phyloP scores from a whole-genome alignment of 92 coral and sea anemone species.

The Porites divaricata region DNA sequence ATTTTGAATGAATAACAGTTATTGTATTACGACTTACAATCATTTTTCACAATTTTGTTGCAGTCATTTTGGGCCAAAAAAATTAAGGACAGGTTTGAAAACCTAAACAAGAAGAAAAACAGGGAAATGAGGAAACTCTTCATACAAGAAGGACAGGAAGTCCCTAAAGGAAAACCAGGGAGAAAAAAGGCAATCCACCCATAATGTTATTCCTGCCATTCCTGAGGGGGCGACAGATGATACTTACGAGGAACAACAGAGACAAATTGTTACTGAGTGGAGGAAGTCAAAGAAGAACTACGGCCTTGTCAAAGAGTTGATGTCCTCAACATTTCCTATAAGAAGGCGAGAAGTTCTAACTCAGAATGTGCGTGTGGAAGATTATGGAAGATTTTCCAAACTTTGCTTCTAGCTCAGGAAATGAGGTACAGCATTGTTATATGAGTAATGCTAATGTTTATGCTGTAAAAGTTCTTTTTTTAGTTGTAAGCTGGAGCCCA shows the following conservation, averaged over 20 bases:
- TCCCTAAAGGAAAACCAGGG: neutral
- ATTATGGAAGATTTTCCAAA: too few relatives aligned
- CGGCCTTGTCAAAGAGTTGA: too few relatives aligned
- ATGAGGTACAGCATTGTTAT: too few relatives aligned
- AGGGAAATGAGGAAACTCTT: neutral
- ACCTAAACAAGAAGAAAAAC: slow-evolving; percentile 5
- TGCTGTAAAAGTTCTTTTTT: too few relatives aligned
- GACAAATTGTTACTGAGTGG: neutral
- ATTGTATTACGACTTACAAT: too few relatives aligned
- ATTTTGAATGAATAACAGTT: too few relatives aligned
- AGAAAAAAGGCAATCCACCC: slow-evolving; percentile 1
- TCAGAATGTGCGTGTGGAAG: too few relatives aligned
- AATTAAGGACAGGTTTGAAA: neutral
- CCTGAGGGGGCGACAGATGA: neutral
- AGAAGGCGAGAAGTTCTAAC: too few relatives aligned
- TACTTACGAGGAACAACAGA: neutral
- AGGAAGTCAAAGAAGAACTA: neutral
- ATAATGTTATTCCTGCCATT: neutral
- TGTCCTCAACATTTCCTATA: too few relatives aligned
- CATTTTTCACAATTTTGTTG: neutral
- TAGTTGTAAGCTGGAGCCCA: too few relatives aligned
- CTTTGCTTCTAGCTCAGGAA: too few relatives aligned
- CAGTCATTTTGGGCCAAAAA: slow-evolving; percentile 14
- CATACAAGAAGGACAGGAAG: neutral
- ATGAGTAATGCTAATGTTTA: too few relatives aligned